Evolutionary conservation across 2,888 invertebrate genomes (phyloP), one percentile per base, ranked within the genome.

Genomic region (Tupiocoris notatus): DNA sequence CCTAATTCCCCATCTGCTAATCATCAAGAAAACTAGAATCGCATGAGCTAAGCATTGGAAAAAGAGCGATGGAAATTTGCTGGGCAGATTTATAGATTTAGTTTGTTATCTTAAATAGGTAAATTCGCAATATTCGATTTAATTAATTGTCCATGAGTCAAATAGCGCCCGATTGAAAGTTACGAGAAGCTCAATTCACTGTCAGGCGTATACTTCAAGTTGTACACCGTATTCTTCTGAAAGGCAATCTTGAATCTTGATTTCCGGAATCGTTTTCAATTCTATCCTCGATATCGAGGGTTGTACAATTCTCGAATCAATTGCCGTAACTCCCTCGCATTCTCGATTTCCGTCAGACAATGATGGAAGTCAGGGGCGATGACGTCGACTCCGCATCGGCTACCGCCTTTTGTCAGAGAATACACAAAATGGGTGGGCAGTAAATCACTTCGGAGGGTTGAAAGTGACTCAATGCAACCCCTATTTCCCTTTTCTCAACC

Each of bases 381-480:
- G 65, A 25, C 9, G 65, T 65, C 18, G 65, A 25, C 7, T 65
- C 16, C 9, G 3, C 1, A 23, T 23, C 7, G 39, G 39, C 24
- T 68, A 58, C 68, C 58, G 68, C 68, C 70, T 25, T 67, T 70
- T 70, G 70, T 70, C 70, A n/a, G 74, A 64, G 64, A 74, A 74
- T 74, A 74, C 74, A 74, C 74, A 74, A 74, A 74, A 74, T 74
- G 74, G 74, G 64, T 64, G 74, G 74, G 70, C 58, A 12, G 57
- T 74, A 74, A 74, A 74, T 74, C 74, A 74, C 74, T 21, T 24
- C 54, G 74, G 74, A 56, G 74, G 64, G 74, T 74, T 64, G 74
- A 64, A 64, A 74, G 56, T 74, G 74, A 74, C 74, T 74, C 74
- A 64, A 74, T 74, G 74, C 74, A 74, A 21, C 74, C 22, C 74